Conservation (phyloP, 2,113 vertebrate genomes). For the Atlantisia rogersi region DNA sequence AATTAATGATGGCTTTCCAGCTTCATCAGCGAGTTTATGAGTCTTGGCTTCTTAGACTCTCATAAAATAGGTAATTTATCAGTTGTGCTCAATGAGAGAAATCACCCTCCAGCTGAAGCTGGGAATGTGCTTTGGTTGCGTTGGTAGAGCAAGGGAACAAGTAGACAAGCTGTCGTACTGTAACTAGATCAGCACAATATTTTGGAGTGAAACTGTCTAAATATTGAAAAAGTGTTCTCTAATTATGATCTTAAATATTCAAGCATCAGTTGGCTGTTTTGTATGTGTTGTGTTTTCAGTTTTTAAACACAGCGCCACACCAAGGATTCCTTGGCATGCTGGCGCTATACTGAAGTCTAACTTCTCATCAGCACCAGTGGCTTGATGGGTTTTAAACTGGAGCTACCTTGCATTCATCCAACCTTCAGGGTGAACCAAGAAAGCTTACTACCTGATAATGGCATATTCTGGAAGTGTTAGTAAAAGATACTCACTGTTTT, state of each 20-base stretch:
- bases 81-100: conserved; percentile 37
- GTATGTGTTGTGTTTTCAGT: not conserved
- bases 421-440: not conserved
- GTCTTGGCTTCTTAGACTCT: conserved; percentile 23
- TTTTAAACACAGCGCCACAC: not conserved
- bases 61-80: conserved; percentile 42
- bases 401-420: not conserved
- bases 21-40: conserved; percentile 17
- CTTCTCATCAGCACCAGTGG: fast-evolving
- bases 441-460: not conserved
- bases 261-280: not conserved
- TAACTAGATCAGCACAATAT: not conserved
- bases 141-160: not conserved
- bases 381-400: not conserved
- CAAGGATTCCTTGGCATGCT: not conserved
- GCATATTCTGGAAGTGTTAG: not conserved
- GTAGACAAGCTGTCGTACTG: not conserved
- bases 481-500: not conserved
- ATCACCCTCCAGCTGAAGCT: conserved; percentile 3
- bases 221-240: not conserved
- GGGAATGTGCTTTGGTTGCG: not conserved
- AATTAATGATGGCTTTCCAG: conserved; percentile 3
- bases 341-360: not conserved
- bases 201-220: not conserved
- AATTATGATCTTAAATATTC: not conserved